Conservation (phyloP, 2,888 invertebrate genomes). For the Xestoiulus laeticollis region DNA sequence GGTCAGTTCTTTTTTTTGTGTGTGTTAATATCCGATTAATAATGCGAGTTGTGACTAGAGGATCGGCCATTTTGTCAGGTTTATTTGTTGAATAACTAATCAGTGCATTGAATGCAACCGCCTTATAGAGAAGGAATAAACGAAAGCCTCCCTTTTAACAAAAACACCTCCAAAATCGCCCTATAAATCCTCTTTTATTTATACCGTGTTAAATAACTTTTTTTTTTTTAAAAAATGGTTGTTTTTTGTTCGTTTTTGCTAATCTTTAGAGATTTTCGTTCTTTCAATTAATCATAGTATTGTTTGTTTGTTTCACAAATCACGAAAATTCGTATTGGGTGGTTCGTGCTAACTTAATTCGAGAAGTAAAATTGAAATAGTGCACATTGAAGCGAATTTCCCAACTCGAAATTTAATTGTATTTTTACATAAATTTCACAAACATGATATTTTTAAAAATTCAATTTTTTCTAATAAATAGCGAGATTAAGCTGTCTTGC, state of each 20-base stretch:
- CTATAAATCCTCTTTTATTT: too few relatives aligned
- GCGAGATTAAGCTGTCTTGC: too few relatives aligned
- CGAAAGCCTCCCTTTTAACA: too few relatives aligned
- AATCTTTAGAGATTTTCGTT: background rate
- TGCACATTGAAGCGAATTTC: too few relatives aligned
- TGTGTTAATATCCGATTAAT: background rate
- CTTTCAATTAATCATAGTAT: background rate
- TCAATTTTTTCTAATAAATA: too few relatives aligned
- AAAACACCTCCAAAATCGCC: too few relatives aligned
- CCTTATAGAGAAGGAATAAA: background rate
- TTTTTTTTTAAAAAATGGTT: background rate
- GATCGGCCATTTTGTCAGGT: background rate
- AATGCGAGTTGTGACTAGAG: background rate
- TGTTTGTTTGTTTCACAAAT: background rate
- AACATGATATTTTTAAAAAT: too few relatives aligned
- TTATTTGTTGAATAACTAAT: background rate
- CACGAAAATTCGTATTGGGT: conserved; percentile 26
- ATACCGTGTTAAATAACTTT: background rate
- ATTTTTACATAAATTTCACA: too few relatives aligned
- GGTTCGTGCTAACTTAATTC: too few relatives aligned
- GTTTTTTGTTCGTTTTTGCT: too few relatives aligned
- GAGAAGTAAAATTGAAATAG: too few relatives aligned
- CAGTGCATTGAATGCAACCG: background rate
- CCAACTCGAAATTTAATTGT: too few relatives aligned
- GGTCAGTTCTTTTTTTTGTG: background rate